These are phyloP conservation scores for Colostygia pectinataria DNA, from an alignment of 2,888 invertebrate species.

Conservation along the genomic window DNA sequence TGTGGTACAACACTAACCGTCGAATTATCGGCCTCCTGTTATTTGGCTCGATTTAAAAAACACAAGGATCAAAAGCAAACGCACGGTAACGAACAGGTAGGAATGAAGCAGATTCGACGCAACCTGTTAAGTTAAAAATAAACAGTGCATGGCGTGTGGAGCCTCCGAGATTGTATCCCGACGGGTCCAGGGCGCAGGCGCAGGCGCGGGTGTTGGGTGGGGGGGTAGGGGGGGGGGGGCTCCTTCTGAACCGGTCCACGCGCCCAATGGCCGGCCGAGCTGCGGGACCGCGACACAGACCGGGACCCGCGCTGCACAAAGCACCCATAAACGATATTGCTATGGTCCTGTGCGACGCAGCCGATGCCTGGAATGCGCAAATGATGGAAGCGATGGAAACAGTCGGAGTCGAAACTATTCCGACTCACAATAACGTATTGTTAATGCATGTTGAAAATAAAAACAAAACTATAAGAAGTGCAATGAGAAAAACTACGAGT, in stretches of 20 bases:
- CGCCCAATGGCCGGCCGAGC: conserved; percentile 27
- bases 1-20: conserved; percentile 26
- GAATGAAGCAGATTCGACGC: conserved; percentile 47
- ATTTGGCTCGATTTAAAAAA: conserved; percentile 20
- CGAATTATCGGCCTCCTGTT: conserved; percentile 21
- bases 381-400: conserved; percentile 20
- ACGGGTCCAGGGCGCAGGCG: conserved; percentile 21
- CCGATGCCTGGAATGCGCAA: conserved; percentile 22
- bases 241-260: conserved; percentile 27
- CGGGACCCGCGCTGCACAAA: conserved; percentile 20
- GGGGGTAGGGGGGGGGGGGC: conserved; percentile 5
- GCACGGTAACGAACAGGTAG: conserved; percentile 33
- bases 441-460: not conserved
- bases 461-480: too few species aligned
- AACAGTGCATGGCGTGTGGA: conserved; percentile 39
- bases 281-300: too few species aligned
- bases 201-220: not conserved
- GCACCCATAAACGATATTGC: conserved; percentile 25
- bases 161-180: conserved; percentile 46
- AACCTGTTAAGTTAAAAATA: conserved; percentile 69
- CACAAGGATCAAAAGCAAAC: conserved; percentile 28
- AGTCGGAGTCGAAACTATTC: conserved; percentile 20
- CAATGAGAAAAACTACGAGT: too few species aligned
- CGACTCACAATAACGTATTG: conserved; percentile 21
- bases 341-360: conserved; percentile 20